These are phyloP conservation scores for Graptemys geographica DNA, from an alignment of 2,797 vertebrate genomes.

Conservation along the genomic window DNA sequence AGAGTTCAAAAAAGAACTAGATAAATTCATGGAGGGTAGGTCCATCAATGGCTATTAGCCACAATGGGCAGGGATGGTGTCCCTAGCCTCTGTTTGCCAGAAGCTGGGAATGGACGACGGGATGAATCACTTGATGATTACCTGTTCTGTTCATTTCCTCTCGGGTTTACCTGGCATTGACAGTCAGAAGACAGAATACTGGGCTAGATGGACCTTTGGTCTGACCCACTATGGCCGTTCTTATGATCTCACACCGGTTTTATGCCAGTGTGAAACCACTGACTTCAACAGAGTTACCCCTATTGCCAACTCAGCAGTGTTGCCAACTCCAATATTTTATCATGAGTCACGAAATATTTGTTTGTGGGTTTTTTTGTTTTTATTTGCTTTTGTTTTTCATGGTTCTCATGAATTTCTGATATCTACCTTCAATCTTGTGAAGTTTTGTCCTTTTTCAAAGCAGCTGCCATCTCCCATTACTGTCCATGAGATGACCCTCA, in stretches of 20 bases:
- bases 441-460: background rate
- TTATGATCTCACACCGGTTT: background rate
- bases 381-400: background rate
- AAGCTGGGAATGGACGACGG: no score
- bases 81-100: no score
- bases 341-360: background rate
- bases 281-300: background rate
- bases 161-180: no score
- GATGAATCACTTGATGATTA: no score
- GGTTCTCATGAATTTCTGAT: background rate
- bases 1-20: no score
- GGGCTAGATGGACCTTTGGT: no score
- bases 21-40: no score
- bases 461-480: background rate
- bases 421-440: background rate
- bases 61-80: no score
- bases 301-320: background rate
- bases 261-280: background rate
- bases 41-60: no score
- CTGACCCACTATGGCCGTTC: no score
- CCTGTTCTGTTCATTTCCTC: no score
- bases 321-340: background rate
- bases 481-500: rapidly evolving
- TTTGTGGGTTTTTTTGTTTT: rapidly evolving
- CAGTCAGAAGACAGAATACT: no score